These are phyloP conservation scores for Agriopis aurantiaria DNA, from an alignment of 2,888 invertebrate genomes.

Conservation along the genomic window DNA sequence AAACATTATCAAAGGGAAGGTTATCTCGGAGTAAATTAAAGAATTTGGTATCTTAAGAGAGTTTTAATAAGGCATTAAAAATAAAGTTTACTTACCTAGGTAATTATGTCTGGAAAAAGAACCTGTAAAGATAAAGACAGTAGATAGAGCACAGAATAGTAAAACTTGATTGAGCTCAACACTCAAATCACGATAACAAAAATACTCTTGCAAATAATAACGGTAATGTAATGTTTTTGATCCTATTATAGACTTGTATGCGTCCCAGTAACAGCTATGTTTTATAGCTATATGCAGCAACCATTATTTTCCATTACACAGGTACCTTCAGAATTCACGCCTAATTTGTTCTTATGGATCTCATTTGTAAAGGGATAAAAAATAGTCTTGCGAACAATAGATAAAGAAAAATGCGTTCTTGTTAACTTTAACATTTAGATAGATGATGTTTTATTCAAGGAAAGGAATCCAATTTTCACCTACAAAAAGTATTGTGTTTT, in stretches of 20 bases:
- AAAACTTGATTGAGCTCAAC: background rate
- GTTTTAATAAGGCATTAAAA: background rate
- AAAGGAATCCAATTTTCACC: slow-evolving; percentile 28
- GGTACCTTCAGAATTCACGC: slow-evolving; percentile 16
- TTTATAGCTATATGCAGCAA: slow-evolving; percentile 11
- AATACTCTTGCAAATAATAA: slow-evolving; percentile 5
- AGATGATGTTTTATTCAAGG: slow-evolving; percentile 36
- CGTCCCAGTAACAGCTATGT: slow-evolving; percentile 7
- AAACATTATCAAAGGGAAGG: slow-evolving; percentile 38
- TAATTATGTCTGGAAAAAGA: too few relatives aligned
- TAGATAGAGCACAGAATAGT: background rate
- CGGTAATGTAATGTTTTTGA: slow-evolving; percentile 7
- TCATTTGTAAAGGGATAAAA: slow-evolving; percentile 29
- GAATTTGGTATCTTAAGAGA: slow-evolving; percentile 13
- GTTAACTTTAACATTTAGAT: slow-evolving; percentile 34
- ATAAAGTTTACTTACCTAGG: too few relatives aligned
- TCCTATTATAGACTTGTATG: slow-evolving; percentile 1
- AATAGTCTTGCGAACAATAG: slow-evolving; percentile 16
- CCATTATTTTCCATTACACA: slow-evolving; percentile 16
- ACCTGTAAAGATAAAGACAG: background rate
- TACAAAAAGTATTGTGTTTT: slow-evolving; percentile 28
- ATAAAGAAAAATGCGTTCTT: slow-evolving; percentile 26
- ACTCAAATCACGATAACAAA: slow-evolving; percentile 1
- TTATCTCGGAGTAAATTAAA: slow-evolving; percentile 17
- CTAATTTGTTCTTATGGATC: slow-evolving; percentile 24